Evolutionary conservation across 2,888 invertebrate species (phyloP), one percentile per base, ranked within the genome.

Genomic region (Harpagoxenus sublaevis): DNA sequence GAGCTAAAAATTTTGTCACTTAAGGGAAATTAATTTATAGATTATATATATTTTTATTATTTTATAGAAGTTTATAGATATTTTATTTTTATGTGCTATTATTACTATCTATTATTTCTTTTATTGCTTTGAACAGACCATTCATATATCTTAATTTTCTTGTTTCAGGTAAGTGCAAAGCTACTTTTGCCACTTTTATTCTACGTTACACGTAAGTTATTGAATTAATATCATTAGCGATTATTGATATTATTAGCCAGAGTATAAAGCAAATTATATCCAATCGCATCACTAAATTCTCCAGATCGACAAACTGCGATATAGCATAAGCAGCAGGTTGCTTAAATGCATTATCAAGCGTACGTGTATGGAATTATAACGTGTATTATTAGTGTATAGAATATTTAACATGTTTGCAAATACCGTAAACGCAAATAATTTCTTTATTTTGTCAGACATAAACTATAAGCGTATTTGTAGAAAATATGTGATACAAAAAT

Each of bases 151-250:
- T 62, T 78, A 42, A 39, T 74, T 85, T 83, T 45, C 65, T 79
- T 89, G 85, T 89, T 89, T 83, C 84, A 89, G 89, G 89, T 89
- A 89, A 89, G 88, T 88, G 84, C n/a, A 12, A 3, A 63, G 73
- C 57, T 18, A 18, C n/a, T 9, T 23, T 71, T 35, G 12, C 35
- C 4, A 71, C n/a, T 73, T 79, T 70, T 6, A 28, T 60, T n/a
- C 62, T 28, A 48, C 31, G 9, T 31, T 45, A 70, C 15, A 48
- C 78, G 89, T 89, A 84, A 89, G 89, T 89, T 82, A 82, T 63
- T 65, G 23, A 83, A 57, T 42, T 23, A 65, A n/a, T 28, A 9
- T 77, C 4, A 53, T 28, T 31, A n/a, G 10, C 3, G 15, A 55
- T 55, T 42, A 68, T 28, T n/a, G 66, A 57, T 45, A 23, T 73